Evolutionary conservation across 2,113 vertebrate species (phyloP), one percentile per base, ranked within the genome.

Genomic region (Ctenodactylus gundi): DNA sequence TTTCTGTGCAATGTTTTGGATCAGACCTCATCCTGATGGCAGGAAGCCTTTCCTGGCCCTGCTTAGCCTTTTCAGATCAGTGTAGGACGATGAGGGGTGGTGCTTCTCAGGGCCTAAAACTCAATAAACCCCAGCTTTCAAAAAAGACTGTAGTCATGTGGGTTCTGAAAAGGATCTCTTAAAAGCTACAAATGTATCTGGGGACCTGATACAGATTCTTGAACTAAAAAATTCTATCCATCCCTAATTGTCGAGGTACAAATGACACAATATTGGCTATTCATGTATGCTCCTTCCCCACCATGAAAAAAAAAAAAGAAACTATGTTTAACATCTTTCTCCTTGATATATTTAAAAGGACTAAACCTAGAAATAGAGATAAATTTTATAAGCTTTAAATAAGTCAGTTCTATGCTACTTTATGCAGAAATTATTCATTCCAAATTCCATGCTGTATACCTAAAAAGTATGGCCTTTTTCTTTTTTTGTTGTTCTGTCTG

Each of bases 331-430:
- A n/a, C n/a, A n/a, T n/a, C n/a, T 87, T 83, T 94, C 72, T 64
- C 23, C 57, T 80, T 80, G 80, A 81, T 17, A 29, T 93, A 77
- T 60, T 91, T 86, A 83, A 95, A 85, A 87, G 44, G 55, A 93
- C 84, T 44, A 53, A n/a, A 86, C 70, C 15, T 76, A 72, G 23
- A 53, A 88, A 85, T 3, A 90, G 49, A 44, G 58, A 72, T 1
- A 73, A 53, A 53, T n/a, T 86, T 95, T 51, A 4, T 21, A 88
- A 76, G 41, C 73, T 88, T 94, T 36, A 93, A 90, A 64, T 77
- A 90, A 93, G 57, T 51, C 23, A 78, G 81, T 92, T 73, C 1
- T 23, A 90, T 53, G 15, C 36, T 78, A 75, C 27, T 65, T 36
- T 67, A 51, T 34, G 49, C 3, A 85, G 55, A 95, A 95, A 91